phyloP scores from a whole-genome alignment of 2,113 vertebrate genomes.

The Eublepharis macularius region DNA sequence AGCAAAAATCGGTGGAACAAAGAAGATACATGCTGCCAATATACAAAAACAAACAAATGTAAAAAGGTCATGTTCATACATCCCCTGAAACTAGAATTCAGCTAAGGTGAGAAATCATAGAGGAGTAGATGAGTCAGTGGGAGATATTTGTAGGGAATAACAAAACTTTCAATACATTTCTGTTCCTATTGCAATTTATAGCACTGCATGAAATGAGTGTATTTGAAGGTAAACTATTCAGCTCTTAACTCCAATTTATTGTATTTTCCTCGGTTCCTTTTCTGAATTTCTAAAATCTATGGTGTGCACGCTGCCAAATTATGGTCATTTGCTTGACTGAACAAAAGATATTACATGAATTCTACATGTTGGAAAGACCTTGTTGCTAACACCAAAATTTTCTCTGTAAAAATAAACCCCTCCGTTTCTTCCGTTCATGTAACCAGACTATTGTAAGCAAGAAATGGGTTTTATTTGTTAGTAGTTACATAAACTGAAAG shows the following conservation, averaged over 20 bases:
- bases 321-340: neutral
- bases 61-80: too few relatives aligned
- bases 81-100: neutral
- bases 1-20: too few relatives aligned
- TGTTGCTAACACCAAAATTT: neutral
- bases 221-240: neutral
- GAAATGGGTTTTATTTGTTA: conserved; percentile 8
- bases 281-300: neutral
- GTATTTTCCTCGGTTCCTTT: neutral
- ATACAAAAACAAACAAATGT: too few relatives aligned
- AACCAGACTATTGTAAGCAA: conserved; percentile 9
- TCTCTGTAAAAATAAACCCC: conserved; percentile 1
- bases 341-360: neutral
- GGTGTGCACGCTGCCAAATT: neutral
- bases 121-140: neutral
- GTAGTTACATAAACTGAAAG: conserved; percentile 19
- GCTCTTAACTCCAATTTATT: neutral
- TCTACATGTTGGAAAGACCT: neutral
- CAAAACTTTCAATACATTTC: neutral
- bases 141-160: neutral
- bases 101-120: neutral
- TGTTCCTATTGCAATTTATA: neutral
- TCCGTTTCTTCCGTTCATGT: neutral
- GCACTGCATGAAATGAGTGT: neutral
- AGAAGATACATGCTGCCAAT: too few relatives aligned